Evolutionary conservation across 2,113 vertebrate genomes (phyloP), one percentile per base, ranked within the genome.

Genomic region (Nothobranchius kuhntae): DNA sequence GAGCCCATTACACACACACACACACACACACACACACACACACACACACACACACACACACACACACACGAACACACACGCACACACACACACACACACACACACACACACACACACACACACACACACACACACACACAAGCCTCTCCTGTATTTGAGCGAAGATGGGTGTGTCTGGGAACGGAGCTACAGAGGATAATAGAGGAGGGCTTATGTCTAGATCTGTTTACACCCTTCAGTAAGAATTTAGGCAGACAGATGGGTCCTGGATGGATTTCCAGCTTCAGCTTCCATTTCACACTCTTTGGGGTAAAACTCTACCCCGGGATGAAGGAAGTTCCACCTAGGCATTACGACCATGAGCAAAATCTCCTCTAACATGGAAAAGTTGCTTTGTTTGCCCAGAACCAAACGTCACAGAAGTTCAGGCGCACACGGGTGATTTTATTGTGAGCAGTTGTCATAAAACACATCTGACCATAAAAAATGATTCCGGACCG

Each of bases 101-200:
- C 30, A 2, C 30, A 30, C 30, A 30, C 1, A 2, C 30, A 30
- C 30, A 30, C 24, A 40, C 38, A 7, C 3, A 8, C 38, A 40
- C 38, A 40, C 38, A 40, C 38, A 4, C 24, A 45, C 38, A 7
- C 3, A 8, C 44, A 40, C 35, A 46, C 24, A 12, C 21, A 35
- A 61, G 13, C 17, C 13, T 61, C 9, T 56, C 50, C 13, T 58
- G 35, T 65, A 44, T 36, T 45, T 24, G 42, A 4, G 62, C 51
- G 61, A 30, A 67, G 62, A 77, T 82, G 87, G 86, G 89, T 83
- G 87, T 91, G 89, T 80, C 86, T 87, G 80, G 81, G 83, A 85
- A 83, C 68, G 65, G 67, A 71, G 77, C 65, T 47, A 1, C n/a
- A 17, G 48, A 46, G 74, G 35, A 88, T 88, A 87, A 89, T 85